Evolutionary conservation across 2,113 vertebrate genomes (phyloP).

Genomic region (Lepisosteus oculatus): DNA sequence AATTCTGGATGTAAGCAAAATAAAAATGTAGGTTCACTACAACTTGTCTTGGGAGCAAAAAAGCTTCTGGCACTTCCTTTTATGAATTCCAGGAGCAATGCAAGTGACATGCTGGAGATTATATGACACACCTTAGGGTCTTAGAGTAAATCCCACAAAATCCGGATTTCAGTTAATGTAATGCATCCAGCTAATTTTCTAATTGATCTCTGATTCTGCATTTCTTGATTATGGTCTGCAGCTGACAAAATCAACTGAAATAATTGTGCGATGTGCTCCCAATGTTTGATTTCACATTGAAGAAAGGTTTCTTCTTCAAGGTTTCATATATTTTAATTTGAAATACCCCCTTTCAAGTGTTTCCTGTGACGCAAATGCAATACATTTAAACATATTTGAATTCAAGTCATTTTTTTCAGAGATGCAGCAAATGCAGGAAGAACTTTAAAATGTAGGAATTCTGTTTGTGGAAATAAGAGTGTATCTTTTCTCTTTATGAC

Average conservation of each 20-base stretch:
- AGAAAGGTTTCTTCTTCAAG: constrained; percentile 5
- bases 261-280: background rate
- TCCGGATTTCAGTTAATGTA: constrained; percentile 50
- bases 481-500: background rate
- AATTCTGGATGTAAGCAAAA: background rate
- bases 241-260: background rate
- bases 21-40: background rate
- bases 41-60: background rate
- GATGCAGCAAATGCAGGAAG: background rate
- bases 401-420: no score
- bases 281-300: background rate
- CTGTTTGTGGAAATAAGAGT: no score
- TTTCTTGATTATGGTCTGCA: constrained; percentile 46
- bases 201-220: constrained; percentile 46
- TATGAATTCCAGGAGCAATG: constrained; percentile 38
- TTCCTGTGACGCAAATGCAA: background rate
- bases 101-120: constrained; percentile 36
- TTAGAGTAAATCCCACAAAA: constrained; percentile 52
- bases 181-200: constrained; percentile 52
- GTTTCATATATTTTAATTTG: background rate
- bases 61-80: constrained; percentile 7
- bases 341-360: constrained; percentile 6
- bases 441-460: background rate
- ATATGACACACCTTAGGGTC: constrained; percentile 24
- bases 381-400: background rate